Evolutionary conservation across 2,797 vertebrate species (phyloP), one percentile per base, ranked within the genome.

Genomic region (Esox lucius): DNA sequence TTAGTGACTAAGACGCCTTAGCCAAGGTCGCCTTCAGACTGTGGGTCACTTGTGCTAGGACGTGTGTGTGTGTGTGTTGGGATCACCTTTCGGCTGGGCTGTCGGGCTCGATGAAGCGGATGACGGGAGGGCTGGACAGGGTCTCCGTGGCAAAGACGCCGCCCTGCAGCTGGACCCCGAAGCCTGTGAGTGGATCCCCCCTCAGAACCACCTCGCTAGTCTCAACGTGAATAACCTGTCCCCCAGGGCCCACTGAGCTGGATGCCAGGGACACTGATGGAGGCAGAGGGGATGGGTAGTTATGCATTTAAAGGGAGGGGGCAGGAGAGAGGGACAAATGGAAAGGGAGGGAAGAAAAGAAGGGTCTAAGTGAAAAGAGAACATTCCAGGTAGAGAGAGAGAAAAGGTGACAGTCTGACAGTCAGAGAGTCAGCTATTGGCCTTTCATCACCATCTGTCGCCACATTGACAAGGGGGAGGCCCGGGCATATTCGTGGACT

Each of bases 91-190:
- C 98, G 56, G 98, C 97, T 0, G 98, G 96, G 87, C 98, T 98
- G 94, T 99, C 98, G 0, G 96, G 96, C 89, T 99, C 98, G 24
- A 99, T 97, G 88, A 98, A 98, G 84, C 96, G 95, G 88, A 99
- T 93, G 68, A 96, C 93, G 19, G 98, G 96, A 0, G 98, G 98
- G 64, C 96, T 93, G 1, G 97, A 98, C 83, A 99, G 92, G 24
- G 96, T 96, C 89, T 99, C 98, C 0, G 97, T 99, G 84, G 97
- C 96, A 81, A 99, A 99, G 89, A 99, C 96, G 59, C 98, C 97
- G n/a, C 98, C 98, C 85, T 99, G 98, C 71, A 99, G 96, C 93
- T 99, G 97, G 78, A 99, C 93, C 88, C 98, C 98, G 4, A 99
- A 99, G 86, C 97, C 97, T 42, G 95, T 96, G 88, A 99, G 94